Conservation (phyloP, 1,140 invertebrate genomes). For the Hyles euphorbiae region DNA sequence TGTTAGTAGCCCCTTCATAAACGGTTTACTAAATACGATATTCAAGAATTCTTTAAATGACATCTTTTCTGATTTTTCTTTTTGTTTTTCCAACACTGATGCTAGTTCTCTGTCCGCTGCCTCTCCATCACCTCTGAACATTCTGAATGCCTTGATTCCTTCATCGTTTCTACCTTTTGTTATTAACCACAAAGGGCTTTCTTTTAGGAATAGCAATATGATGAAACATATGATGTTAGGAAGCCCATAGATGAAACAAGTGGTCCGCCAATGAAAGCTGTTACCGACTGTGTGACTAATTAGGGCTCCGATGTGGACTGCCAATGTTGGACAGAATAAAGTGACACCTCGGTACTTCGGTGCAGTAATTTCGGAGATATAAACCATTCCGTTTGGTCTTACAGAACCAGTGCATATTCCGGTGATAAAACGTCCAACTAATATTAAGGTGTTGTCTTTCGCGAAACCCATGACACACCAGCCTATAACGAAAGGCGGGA, state of each 20-base stretch:
- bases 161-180: conserved; percentile 34
- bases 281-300: conserved; percentile 13
- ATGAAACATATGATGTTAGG: conserved; percentile 22
- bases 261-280: conserved; percentile 50
- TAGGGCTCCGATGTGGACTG: conserved; percentile 12
- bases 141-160: conserved; percentile 31
- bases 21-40: conserved; percentile 23
- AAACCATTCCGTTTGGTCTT: conserved; percentile 14
- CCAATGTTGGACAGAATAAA: conserved; percentile 4
- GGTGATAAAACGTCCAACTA: conserved; percentile 17
- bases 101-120: conserved; percentile 33
- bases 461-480: conserved; percentile 16
- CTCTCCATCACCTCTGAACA: conserved; percentile 31
- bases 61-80: conserved; percentile 15
- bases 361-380: conserved; percentile 16
- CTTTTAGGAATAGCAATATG: conserved; percentile 34
- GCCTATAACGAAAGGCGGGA: conserved; percentile 12
- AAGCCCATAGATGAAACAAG: conserved; percentile 27
- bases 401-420: conserved; percentile 14
- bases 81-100: conserved; percentile 29
- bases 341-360: conserved; percentile 17
- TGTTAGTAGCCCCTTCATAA: conserved; percentile 31
- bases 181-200: conserved; percentile 48
- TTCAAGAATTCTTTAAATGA: conserved; percentile 22
- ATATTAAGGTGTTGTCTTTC: conserved; percentile 5